Conservation (phyloP, 2,888 invertebrate genomes). For the Trissolcus brochymenae region DNA sequence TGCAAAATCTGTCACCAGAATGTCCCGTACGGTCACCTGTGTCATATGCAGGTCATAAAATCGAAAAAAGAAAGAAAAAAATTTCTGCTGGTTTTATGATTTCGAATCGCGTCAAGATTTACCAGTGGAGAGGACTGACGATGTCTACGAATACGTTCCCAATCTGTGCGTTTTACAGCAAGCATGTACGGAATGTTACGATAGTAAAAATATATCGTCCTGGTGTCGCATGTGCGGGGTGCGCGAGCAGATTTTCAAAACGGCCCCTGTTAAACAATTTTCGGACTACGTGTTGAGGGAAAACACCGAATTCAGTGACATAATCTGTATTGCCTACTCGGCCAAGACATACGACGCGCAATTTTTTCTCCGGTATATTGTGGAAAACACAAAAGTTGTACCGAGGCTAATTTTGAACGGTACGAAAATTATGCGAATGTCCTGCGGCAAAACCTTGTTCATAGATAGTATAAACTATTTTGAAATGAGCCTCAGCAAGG, state of each 20-base stretch:
- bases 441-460: constrained; percentile 50
- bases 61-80: neutral
- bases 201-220: neutral
- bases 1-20: neutral
- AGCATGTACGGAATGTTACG: neutral
- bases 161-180: constrained; percentile 9
- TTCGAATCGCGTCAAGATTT: constrained; percentile 45
- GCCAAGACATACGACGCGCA: constrained; percentile 24
- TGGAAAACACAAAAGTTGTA: neutral
- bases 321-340: constrained; percentile 41
- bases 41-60: neutral
- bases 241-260: constrained; percentile 9
- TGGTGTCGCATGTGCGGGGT: neutral
- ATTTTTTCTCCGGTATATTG: constrained; percentile 18
- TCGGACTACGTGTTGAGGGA: constrained; percentile 24
- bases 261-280: constrained; percentile 27
- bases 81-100: constrained; percentile 47
- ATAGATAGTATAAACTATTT: constrained; percentile 64
- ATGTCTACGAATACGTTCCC: neutral
- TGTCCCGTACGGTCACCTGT: neutral
- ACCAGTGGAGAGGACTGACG: neutral
- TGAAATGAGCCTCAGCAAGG: constrained; percentile 59
- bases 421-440: constrained; percentile 55
- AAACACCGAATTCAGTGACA: too few species aligned
- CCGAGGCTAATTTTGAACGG: constrained; percentile 49